Evolutionary conservation across 1,140 invertebrate genomes (phyloP).

Genomic region (Antheraea mylitta): DNA sequence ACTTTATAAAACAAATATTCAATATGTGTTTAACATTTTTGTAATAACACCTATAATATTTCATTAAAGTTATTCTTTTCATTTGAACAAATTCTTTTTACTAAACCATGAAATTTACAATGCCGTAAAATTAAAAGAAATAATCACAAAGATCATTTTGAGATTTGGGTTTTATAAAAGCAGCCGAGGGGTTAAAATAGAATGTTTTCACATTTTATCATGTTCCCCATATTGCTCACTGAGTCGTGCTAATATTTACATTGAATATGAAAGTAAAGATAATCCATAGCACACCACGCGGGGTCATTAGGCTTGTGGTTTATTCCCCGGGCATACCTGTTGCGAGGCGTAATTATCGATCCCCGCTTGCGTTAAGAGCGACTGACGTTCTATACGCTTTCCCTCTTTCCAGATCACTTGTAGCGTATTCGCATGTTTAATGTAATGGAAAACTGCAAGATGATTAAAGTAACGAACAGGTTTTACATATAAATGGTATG

Average conservation of each 20-base stretch:
- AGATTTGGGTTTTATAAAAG: no score
- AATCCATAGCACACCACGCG: not conserved
- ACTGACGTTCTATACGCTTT: constrained; percentile 7
- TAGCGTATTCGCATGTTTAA: not conserved
- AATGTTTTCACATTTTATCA: no score
- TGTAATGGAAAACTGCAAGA: not conserved
- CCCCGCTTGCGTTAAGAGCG: constrained; percentile 4
- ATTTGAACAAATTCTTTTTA: no score
- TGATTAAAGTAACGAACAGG: not conserved
- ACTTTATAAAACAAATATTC: no score
- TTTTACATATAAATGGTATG: not conserved
- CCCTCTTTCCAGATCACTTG: constrained; percentile 1
- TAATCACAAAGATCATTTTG: no score
- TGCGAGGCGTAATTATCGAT: constrained; percentile 23
- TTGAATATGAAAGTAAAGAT: not conserved
- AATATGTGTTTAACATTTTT: no score
- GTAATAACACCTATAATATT: no score
- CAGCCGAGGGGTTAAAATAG: no score
- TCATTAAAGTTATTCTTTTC: no score
- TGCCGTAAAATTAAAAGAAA: no score
- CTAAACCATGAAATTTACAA: no score
- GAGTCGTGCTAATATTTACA: not conserved
- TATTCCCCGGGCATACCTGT: constrained; percentile 19
- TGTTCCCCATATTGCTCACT: no score
- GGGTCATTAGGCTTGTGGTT: constrained; percentile 12